Evolutionary conservation across 92 coral and sea anemone genomes (phyloP), one percentile per base, ranked within the genome.

Genomic region (Phenganax subtilis): DNA sequence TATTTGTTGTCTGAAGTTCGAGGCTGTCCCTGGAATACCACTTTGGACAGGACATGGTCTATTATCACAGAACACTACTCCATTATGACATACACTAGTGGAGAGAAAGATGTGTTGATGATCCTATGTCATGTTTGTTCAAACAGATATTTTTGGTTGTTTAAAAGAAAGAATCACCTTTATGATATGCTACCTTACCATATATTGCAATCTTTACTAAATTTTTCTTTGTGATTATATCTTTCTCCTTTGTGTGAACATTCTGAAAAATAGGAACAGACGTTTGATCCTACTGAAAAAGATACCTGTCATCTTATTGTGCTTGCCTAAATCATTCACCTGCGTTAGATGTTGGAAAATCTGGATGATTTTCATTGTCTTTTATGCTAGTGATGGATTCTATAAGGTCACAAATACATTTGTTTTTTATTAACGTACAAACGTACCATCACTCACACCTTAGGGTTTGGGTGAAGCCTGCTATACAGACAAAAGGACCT

Each of bases 151-250:
- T 5, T 37, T 37, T 37, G 47, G 47, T 37, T 37, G 47, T 37
- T 37, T 37, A 37, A 37, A 37, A 37, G 47, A 37, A 37, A 37
- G 3, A 37, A 1, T 37, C 3, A 16, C 3, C 44, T 64, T 12
- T 14, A 25, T 59, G 17, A 17, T 6, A 10, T 59, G 11, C 31
- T 30, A 30, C 14, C 77, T 2, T 73, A 73, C 77, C 77, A 73
- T 52, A n/a, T 55, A n/a, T 55, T 73, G 62, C 77, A 73, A 53
- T 73, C 62, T 54, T 55, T 73, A 31, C 44, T 57, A 25, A 73
- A 73, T 73, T 73, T 73, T 11, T 53, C 58, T 54, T 55, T 53
- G 77, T 73, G 77, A 25, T 73, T 52, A 20, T 73, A 55, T 73
- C 17, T 8, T 20, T 73, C 47, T 16, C 59, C 77, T 9, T 16